These are phyloP conservation scores for Cosmia trapezina DNA, from an alignment of 2,888 invertebrate genomes.

Conservation along the genomic window DNA sequence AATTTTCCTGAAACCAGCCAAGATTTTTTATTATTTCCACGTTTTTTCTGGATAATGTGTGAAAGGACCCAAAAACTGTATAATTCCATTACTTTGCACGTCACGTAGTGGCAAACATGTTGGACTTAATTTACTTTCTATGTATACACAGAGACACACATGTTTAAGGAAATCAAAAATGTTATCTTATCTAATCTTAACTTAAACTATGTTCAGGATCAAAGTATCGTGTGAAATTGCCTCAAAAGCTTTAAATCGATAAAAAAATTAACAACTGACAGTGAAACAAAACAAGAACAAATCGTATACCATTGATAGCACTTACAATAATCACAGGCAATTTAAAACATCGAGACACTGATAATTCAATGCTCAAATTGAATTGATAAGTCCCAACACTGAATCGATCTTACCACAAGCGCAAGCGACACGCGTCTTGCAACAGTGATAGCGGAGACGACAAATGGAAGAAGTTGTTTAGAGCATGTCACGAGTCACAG, in stretches of 20 bases:
- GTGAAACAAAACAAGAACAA: slow-evolving; percentile 35
- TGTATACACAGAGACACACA: no score
- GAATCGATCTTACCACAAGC: slow-evolving; percentile 30
- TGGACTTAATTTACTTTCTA: no score
- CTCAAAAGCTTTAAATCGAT: neutral
- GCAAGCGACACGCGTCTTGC: neutral
- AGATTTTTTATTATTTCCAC: neutral
- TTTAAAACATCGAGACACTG: slow-evolving; percentile 46
- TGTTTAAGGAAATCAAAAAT: no score
- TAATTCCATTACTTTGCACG: no score
- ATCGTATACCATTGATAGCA: slow-evolving; percentile 32
- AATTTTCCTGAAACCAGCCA: neutral
- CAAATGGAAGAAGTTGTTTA: neutral
- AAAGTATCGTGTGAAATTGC: neutral
- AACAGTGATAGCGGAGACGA: neutral
- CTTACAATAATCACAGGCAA: slow-evolving; percentile 54
- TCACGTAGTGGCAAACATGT: no score
- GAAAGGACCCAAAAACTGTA: no score
- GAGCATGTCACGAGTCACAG: neutral
- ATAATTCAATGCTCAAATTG: slow-evolving; percentile 50
- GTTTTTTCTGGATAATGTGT: neutral
- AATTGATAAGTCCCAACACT: slow-evolving; percentile 45
- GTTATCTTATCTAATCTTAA: no score
- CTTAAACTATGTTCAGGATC: neutral
- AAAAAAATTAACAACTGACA: neutral